A percentile compares a stretch with the other conserved stretches of the same genome.
phyloP scores from a whole-genome alignment of 2,888 invertebrate species.

The Polymixis flavicincta region DNA sequence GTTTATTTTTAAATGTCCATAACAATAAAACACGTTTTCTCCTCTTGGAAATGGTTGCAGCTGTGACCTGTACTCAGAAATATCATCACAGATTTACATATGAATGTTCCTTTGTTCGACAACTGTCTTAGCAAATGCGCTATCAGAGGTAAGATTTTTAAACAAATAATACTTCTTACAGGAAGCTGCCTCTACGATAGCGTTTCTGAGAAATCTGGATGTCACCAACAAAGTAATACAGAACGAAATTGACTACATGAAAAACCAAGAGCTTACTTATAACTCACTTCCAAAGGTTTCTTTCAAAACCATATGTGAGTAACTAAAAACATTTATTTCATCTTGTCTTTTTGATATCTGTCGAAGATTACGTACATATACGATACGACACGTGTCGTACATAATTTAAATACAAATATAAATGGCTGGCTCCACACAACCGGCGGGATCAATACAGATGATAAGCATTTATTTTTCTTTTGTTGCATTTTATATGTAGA shows the following conservation, averaged over 20 bases:
- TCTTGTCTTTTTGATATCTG: not conserved
- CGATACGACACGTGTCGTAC: too few species aligned
- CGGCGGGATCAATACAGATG: not conserved
- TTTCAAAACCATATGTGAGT: constrained; percentile 77
- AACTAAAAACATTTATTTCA: constrained; percentile 6
- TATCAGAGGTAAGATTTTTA: not conserved
- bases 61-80: constrained; percentile 11
- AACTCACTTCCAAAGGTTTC: constrained; percentile 76
- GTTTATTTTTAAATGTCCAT: constrained; percentile 23
- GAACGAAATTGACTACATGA: constrained; percentile 76
- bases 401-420: not conserved
- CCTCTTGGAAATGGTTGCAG: constrained; percentile 12
- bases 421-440: not conserved
- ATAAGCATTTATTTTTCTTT: not conserved
- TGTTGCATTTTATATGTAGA: not conserved
- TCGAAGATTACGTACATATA: not conserved
- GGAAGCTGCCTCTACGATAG: constrained; percentile 78
- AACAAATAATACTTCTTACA: constrained; percentile 59
- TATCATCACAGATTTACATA: constrained; percentile 13
- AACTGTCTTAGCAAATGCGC: not conserved
- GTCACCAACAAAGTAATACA: constrained; percentile 74
- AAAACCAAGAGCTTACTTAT: constrained; percentile 74
- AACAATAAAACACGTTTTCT: constrained; percentile 24
- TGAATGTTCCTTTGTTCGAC: not conserved
- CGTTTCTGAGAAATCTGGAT: constrained; percentile 77